A percentile compares a stretch with the other conserved stretches of the same genome.
These are phyloP conservation scores for Phylloscopus whistleri DNA, from an alignment of 2,113 vertebrate genomes.

Conservation along the genomic window DNA sequence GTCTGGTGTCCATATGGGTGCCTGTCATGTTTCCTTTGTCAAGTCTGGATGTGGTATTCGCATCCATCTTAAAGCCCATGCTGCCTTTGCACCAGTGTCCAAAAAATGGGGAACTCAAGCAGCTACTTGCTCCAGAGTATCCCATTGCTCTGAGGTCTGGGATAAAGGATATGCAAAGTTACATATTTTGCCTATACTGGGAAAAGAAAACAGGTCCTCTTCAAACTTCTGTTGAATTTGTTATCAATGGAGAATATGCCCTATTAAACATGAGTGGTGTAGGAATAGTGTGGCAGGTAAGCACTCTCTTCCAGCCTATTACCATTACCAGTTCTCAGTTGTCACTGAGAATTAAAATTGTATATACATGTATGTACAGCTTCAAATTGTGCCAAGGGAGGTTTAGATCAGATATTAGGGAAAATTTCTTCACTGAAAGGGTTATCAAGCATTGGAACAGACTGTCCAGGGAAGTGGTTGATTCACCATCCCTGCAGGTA, in stretches of 20 bases:
- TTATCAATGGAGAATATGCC: neutral
- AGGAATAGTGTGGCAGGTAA: neutral
- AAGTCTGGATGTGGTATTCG: neutral
- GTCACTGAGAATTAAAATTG: neutral
- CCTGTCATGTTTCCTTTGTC: neutral
- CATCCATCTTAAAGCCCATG: neutral
- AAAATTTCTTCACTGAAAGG: neutral
- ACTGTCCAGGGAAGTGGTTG: neutral
- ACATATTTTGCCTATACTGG: neutral
- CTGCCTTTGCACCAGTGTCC: neutral
- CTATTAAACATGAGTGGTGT: rapidly evolving
- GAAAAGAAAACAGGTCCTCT: neutral
- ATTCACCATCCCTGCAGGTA: neutral
- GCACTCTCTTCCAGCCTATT: neutral
- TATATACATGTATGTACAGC: neutral
- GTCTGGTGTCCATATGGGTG: neutral
- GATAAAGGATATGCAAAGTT: neutral
- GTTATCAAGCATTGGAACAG: neutral
- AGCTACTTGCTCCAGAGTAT: neutral
- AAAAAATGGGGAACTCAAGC: neutral
- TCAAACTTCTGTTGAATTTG: neutral
- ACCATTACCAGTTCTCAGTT: neutral
- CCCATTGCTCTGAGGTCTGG: neutral
- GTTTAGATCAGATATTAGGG: neutral
- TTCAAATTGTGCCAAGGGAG: rapidly evolving